A percentile compares a stretch with the other conserved stretches of the same genome.
Conservation (phyloP, 53 echinoderm and acorn worm genomes). For the Astropecten irregularis region DNA sequence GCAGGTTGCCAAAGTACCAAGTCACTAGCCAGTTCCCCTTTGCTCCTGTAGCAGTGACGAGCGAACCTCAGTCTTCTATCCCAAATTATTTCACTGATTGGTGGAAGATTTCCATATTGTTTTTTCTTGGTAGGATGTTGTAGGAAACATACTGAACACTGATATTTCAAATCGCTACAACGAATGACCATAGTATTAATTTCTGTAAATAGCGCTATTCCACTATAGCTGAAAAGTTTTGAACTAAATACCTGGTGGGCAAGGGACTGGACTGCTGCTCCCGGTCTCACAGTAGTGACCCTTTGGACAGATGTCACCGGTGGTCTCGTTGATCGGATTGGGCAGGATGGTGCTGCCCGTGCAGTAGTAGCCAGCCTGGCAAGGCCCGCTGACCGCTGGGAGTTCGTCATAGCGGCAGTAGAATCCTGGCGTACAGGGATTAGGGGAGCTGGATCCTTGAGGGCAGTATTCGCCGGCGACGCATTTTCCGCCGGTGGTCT, state of each 20-base stretch:
- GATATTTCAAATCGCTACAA: no score
- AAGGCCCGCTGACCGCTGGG: constrained; percentile 81
- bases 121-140: no score
- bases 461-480: constrained; percentile 95
- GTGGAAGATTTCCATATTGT: no score
- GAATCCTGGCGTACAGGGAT: constrained; percentile 85
- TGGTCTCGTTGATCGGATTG: constrained; percentile 86
- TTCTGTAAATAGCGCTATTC: no score
- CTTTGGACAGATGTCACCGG: constrained; percentile 91
- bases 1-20: no score
- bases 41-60: no score
- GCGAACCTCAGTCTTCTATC: no score
- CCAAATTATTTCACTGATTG: no score
- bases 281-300: constrained; percentile 90
- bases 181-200: no score
- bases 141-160: no score
- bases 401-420: constrained; percentile 88
- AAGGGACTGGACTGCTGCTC: constrained; percentile 71
- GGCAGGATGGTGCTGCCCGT: constrained; percentile 89
- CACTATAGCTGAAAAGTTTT: no score
- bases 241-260: constrained; percentile 97
- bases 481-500: constrained; percentile 95
- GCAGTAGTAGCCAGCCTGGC: constrained; percentile 89
- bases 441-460: constrained; percentile 72
- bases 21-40: no score